Percentiles rank a stretch among this genome's conserved stretches.
phyloP scores from a whole-genome alignment of 2,888 invertebrate species.

The Mesorhabditis sp. region DNA sequence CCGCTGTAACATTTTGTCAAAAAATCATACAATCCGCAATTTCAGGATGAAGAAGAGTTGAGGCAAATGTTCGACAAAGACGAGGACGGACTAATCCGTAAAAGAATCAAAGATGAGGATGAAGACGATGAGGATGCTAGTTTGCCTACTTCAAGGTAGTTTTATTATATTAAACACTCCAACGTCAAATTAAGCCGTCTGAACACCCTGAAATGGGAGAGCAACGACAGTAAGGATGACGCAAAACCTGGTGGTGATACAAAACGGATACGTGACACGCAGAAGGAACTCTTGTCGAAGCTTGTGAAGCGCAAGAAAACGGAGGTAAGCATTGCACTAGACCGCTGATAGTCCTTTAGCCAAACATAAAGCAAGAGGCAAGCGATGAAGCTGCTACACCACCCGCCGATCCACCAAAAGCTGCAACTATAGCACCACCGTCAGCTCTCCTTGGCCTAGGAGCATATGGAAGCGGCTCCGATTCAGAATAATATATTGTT shows the following conservation, averaged over 20 bases:
- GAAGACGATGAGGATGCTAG: constrained; percentile 25
- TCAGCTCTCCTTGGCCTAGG: constrained; percentile 22
- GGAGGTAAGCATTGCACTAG: constrained; percentile 19
- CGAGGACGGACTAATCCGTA: constrained; percentile 34
- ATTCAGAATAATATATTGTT: constrained; percentile 11
- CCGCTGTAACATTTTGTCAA: no score
- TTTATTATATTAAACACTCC: neutral
- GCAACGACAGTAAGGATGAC: constrained; percentile 2
- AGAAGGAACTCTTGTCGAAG: constrained; percentile 31
- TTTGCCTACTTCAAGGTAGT: constrained; percentile 10
- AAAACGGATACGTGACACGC: constrained; percentile 21
- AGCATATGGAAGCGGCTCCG: constrained; percentile 19
- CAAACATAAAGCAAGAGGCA: constrained; percentile 8
- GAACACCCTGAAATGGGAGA: neutral
- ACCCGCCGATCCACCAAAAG: neutral
- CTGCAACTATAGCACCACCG: neutral
- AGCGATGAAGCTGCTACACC: neutral
- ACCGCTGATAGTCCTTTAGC: constrained; percentile 6
- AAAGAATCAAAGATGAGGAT: constrained; percentile 36
- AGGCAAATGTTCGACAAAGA: constrained; percentile 35
- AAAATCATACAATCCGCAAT: neutral
- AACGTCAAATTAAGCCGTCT: constrained; percentile 6
- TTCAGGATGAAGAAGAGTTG: constrained; percentile 14
- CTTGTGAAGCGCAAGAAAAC: constrained; percentile 30
- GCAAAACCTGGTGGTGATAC: neutral